Evolutionary conservation across 2,797 vertebrate genomes (phyloP).

Genomic region (Sandelia bainsii): DNA sequence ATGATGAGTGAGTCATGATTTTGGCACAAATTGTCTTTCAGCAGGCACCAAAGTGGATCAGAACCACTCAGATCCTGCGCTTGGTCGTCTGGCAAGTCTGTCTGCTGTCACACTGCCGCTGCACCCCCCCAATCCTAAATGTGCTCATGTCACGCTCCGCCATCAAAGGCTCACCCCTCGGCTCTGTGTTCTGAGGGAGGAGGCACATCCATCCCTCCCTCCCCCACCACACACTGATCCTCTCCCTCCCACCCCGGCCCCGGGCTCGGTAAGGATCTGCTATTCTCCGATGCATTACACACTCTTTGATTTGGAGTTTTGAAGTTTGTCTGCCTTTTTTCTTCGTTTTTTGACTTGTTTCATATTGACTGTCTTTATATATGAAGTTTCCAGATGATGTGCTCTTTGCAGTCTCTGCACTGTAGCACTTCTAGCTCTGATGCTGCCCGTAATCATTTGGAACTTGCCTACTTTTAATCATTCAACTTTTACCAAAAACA

Average conservation of each 20-base stretch:
- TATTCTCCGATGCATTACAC: conserved; percentile 70
- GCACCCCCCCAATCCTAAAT: conserved; percentile 69
- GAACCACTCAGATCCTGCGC: conserved; percentile 40
- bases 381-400: conserved; percentile 57
- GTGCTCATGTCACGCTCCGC: conserved; percentile 78
- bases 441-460: conserved; percentile 32
- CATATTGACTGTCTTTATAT: conserved; percentile 58
- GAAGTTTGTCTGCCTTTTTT: conserved; percentile 67
- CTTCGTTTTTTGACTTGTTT: conserved; percentile 47
- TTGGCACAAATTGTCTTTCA: conserved; percentile 30
- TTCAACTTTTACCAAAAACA: conserved; percentile 8
- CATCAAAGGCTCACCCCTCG: conserved; percentile 80
- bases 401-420: conserved; percentile 26
- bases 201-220: conserved; percentile 40
- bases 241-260: conserved; percentile 58
- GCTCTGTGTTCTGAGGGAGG: conserved; percentile 74
- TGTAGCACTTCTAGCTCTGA: conserved; percentile 33
- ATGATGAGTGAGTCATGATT: conserved; percentile 17
- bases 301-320: conserved; percentile 78
- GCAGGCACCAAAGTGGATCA: conserved; percentile 47
- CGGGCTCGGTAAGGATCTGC: conserved; percentile 66
- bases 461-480: conserved; percentile 29
- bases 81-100: conserved; percentile 58
- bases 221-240: conserved; percentile 36
- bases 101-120: conserved; percentile 68